Conservation (phyloP, 2,113 vertebrate genomes). For the Lota lota region DNA sequence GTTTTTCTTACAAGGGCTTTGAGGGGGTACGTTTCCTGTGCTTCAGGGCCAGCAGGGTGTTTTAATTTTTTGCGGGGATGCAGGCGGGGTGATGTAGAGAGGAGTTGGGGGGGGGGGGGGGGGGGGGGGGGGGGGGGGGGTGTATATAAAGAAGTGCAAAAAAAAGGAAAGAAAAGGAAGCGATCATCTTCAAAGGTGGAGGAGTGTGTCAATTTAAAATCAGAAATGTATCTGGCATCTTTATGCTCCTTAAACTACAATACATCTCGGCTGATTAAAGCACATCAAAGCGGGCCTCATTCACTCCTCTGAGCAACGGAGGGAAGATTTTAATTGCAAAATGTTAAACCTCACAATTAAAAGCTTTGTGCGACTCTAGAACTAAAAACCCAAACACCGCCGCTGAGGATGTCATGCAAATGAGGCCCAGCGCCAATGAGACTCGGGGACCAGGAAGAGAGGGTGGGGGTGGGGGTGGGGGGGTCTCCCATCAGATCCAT, state of each 20-base stretch:
- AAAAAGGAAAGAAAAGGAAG: conserved; percentile 28
- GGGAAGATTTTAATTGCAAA: conserved; percentile 95
- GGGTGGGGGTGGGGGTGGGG: conserved; percentile 38
- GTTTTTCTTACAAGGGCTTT: not conserved
- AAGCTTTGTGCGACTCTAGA: conserved; percentile 83
- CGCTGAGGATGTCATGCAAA: conserved; percentile 82
- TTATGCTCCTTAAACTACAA: conserved; percentile 89
- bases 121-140: not conserved
- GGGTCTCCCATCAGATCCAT: conserved; percentile 65
- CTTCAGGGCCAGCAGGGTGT: too few relatives aligned
- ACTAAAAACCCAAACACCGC: conserved; percentile 80
- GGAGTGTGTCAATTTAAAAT: conserved; percentile 79
- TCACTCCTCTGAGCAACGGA: conserved; percentile 84
- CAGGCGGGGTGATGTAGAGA: conserved; percentile 65
- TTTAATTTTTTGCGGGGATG: conserved; percentile 50
- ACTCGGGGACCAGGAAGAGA: conserved; percentile 47
- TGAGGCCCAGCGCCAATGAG: conserved; percentile 64
- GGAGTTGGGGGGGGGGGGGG: not conserved
- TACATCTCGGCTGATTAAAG: conserved; percentile 89
- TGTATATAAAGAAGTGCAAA: too few relatives aligned
- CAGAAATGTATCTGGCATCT: conserved; percentile 87
- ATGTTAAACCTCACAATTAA: conserved; percentile 97
- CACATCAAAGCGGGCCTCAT: conserved; percentile 86
- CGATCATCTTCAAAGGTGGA: conserved; percentile 78
- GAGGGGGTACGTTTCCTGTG: too few relatives aligned